Base-by-base conservation (phyloP, 2,888 invertebrate species). In the Drosophila hamatofila region DNA sequence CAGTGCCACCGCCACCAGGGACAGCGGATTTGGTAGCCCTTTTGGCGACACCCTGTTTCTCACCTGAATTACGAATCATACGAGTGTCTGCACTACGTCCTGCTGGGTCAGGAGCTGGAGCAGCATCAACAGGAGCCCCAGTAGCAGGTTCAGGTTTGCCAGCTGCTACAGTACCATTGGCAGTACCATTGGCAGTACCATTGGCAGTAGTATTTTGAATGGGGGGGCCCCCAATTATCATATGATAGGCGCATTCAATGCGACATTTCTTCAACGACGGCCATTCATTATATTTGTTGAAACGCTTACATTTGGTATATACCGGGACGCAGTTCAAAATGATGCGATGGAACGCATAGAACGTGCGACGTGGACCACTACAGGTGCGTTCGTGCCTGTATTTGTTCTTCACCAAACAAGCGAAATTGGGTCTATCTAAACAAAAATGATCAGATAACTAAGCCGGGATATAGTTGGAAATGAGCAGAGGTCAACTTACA, bases 311-410 rank as follows among this genome's bases (percentile, higher is more conserved):
- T 8, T 55, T 68, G 21, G 65, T 63, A n/a, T 39, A 27, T 2
- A 84, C 82, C 49, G 64, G 8, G 2, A 75, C 51, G 7, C 81
- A 81, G 51, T 78, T 27, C 12, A 70, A 12, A 7, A 84, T 56
- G 7, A 75, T 65, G 16, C 79, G 75, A 52, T 84, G 81, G 18
- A 84, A 81, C 12, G 42, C 61, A 46, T 55, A 81, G 37, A 68
- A 81, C 7, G 9, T 35, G 0, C 81, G 84, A 7, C 57, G 63
- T 3, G 67, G 60, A 6, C 66, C 65, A 0, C 0, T 0, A 12
- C 81, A 81, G 12, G 0, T 5, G 0, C 35, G 6, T 51, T 81
- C 81, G 11, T 68, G 56, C 2, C 1, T 54, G 44, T 81, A 84
- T 16, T 44, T 64, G 49, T 84, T 81, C 0, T 14, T 35, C 0